phyloP scores from a whole-genome alignment of 2,888 invertebrate species.

The Parasteatoda lunata region DNA sequence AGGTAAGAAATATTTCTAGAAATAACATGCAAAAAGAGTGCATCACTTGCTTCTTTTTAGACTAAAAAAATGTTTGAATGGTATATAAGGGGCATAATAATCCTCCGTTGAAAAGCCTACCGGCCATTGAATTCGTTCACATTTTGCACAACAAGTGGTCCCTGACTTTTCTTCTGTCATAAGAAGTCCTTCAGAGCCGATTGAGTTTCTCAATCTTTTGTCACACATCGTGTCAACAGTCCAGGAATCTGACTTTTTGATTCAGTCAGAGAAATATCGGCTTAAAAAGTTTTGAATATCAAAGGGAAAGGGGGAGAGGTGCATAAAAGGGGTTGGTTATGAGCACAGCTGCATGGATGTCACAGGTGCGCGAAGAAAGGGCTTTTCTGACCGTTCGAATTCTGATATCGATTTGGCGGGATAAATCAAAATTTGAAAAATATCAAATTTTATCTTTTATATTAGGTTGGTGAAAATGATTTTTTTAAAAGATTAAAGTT shows the following conservation, averaged over 20 bases:
- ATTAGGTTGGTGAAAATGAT: too few relatives aligned
- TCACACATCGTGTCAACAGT: conserved; percentile 47
- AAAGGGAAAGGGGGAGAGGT: not conserved
- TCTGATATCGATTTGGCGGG: too few relatives aligned
- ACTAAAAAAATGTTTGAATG: not conserved
- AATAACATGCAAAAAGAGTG: not conserved
- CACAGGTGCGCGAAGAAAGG: conserved; percentile 3
- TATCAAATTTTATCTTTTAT: too few relatives aligned
- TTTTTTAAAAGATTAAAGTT: too few relatives aligned
- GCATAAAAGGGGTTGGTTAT: not conserved
- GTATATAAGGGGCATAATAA: conserved; percentile 14
- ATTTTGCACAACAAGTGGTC: conserved; percentile 6
- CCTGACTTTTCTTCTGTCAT: conserved; percentile 26
- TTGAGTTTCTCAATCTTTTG: conserved; percentile 56
- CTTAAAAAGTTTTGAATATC: not conserved
- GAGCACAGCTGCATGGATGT: not conserved
- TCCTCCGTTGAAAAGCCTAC: conserved; percentile 3
- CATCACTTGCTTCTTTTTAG: not conserved
- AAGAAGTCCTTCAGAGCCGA: conserved; percentile 11
- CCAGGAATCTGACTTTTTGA: conserved; percentile 29
- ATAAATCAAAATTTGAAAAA: too few relatives aligned
- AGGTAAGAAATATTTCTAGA: not conserved
- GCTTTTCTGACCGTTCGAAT: not conserved
- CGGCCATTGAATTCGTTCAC: conserved; percentile 7
- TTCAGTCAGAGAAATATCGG: not conserved